A percentile compares a stretch with the other conserved stretches of the same genome.
phyloP scores from a whole-genome alignment of 2,797 vertebrate genomes.

The Mastacembelus armatus region DNA sequence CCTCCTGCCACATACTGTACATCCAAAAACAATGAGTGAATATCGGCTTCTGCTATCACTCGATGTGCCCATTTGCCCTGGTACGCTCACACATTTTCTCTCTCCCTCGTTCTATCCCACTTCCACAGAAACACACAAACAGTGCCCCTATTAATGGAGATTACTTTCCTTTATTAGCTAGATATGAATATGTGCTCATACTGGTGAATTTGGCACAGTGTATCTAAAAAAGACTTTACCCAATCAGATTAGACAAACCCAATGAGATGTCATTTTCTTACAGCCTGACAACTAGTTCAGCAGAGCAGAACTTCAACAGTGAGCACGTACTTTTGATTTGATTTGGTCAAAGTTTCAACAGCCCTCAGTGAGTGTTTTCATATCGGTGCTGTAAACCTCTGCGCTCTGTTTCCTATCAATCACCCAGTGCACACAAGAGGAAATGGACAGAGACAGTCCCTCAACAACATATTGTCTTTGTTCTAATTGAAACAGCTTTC shows the following conservation, averaged over 20 bases:
- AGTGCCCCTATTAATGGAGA: constrained; percentile 3
- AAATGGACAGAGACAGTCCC: constrained; percentile 24
- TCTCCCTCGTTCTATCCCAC: neutral
- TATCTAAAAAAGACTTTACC: neutral
- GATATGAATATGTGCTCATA: too few relatives aligned
- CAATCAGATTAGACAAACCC: neutral
- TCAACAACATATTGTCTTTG: constrained; percentile 28
- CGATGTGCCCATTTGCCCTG: constrained; percentile 22
- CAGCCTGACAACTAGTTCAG: neutral
- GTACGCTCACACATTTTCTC: constrained; percentile 4
- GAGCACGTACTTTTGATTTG: constrained; percentile 38
- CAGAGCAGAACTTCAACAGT: neutral
- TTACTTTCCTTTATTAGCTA: too few relatives aligned
- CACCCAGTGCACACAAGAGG: constrained; percentile 15
- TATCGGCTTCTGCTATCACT: constrained; percentile 42
- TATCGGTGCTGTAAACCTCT: constrained; percentile 1
- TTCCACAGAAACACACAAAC: constrained; percentile 1
- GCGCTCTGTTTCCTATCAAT: constrained; percentile 43
- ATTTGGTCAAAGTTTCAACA: constrained; percentile 24
- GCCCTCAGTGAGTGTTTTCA: constrained; percentile 28
- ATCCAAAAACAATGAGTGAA: constrained; percentile 55
- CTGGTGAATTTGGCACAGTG: neutral
- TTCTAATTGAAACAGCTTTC: constrained; percentile 49
- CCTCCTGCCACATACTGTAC: constrained; percentile 57
- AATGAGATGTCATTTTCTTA: constrained; percentile 5